phyloP scores from a whole-genome alignment of 1,140 invertebrate species.

The Globodera rostochiensis region DNA sequence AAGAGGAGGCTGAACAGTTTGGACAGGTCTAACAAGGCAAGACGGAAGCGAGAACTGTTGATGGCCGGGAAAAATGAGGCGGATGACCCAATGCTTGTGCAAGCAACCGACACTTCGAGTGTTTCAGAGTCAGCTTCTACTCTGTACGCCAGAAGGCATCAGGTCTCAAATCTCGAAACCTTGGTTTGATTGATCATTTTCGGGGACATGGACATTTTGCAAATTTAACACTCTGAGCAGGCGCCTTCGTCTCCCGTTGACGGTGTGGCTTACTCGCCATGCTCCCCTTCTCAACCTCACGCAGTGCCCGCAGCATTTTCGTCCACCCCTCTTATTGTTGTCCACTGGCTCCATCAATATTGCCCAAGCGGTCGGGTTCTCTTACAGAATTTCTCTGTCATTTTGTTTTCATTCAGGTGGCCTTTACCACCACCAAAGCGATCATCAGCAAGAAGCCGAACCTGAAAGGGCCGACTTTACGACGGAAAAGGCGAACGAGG shows the following conservation, averaged over 20 bases:
- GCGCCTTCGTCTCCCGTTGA: not conserved
- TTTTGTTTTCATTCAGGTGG: not conserved
- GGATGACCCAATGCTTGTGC: not conserved
- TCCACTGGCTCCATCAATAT: not conserved
- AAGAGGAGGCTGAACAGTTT: not conserved
- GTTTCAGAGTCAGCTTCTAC: not conserved
- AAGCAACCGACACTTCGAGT: not conserved
- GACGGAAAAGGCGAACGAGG: not conserved
- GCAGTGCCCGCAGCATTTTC: not conserved
- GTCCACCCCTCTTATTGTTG: not conserved
- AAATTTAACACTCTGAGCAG: not conserved
- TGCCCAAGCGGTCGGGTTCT: not conserved
- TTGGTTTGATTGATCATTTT: no score
- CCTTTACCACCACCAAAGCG: not conserved
- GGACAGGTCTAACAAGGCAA: not conserved
- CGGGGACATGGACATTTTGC: no score
- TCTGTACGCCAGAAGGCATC: not conserved
- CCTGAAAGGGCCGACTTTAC: not conserved
- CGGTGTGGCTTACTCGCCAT: not conserved
- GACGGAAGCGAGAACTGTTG: not conserved
- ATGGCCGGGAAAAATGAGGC: not conserved
- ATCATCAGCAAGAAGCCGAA: not conserved
- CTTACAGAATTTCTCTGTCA: no score
- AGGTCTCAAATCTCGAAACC: not conserved
- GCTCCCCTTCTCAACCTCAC: not conserved